These are phyloP conservation scores for Alosa sapidissima DNA, from an alignment of 2,797 vertebrate genomes.

Conservation along the genomic window DNA sequence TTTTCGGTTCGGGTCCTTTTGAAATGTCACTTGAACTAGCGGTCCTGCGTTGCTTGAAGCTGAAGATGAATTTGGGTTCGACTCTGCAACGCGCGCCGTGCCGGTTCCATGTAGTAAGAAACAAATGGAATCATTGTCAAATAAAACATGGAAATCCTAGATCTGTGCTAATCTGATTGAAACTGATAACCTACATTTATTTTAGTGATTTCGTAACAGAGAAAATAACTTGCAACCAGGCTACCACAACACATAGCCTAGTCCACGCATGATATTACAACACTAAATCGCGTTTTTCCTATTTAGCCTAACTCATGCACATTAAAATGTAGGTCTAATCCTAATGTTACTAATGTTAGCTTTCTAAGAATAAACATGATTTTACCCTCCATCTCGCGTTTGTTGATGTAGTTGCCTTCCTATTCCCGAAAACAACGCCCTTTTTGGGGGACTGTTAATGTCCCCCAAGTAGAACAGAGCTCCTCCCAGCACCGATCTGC, in stretches of 20 bases:
- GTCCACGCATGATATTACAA: too few species aligned
- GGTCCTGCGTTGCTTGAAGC: background rate
- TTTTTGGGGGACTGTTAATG: background rate
- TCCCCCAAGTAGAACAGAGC: too few species aligned
- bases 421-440: background rate
- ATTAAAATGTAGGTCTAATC: background rate
- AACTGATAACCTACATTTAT: too few species aligned
- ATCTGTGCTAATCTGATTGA: background rate
- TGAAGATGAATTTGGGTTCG: background rate
- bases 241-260: too few species aligned
- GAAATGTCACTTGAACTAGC: slow-evolving; percentile 4
- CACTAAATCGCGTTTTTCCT: too few species aligned
- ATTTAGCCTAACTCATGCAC: too few species aligned
- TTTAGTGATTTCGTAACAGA: background rate
- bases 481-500: too few species aligned
- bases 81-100: background rate
- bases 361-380: background rate
- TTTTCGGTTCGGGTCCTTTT: slow-evolving; percentile 13
- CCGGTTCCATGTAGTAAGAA: background rate
- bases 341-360: background rate
- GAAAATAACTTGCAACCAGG: too few species aligned
- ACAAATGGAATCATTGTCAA: background rate
- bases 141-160: background rate
- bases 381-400: background rate
- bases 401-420: background rate